These are phyloP conservation scores for Menidia beryllina DNA, from an alignment of 2,113 vertebrate species.

Conservation along the genomic window DNA sequence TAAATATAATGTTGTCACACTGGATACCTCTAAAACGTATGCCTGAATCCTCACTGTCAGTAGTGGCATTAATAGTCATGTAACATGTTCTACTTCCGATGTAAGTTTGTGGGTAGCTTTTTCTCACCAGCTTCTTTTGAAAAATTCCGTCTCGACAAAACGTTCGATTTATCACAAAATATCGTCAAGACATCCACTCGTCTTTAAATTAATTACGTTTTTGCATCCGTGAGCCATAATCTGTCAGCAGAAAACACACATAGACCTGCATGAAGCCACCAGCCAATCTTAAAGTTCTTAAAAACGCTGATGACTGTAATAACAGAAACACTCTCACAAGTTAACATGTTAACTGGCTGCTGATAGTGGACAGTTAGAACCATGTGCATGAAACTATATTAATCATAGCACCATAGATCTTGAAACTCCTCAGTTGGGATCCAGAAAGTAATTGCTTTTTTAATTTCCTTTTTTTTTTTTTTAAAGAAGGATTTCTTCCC, in stretches of 20 bases:
- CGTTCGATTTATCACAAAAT: conserved; percentile 8
- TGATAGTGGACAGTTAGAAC: no score
- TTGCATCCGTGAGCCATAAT: conserved; percentile 30
- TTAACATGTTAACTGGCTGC: conserved; percentile 37
- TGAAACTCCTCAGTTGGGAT: conserved; percentile 13
- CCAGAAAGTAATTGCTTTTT: conserved; percentile 19
- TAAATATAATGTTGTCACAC: not conserved
- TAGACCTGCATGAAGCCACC: conserved; percentile 50
- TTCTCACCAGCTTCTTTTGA: no score
- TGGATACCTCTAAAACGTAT: not conserved
- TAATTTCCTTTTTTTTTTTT: not conserved
- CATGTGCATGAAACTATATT: conserved; percentile 50
- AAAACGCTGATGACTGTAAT: conserved; percentile 25
- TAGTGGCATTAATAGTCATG: not conserved
- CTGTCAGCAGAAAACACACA: conserved; percentile 12
- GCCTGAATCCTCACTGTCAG: not conserved
- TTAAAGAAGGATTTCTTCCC: conserved; percentile 73
- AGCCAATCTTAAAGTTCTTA: conserved; percentile 4
- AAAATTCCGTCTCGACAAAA: not conserved
- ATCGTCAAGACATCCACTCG: not conserved
- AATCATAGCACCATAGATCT: conserved; percentile 41
- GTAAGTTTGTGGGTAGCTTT: no score
- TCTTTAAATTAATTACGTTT: not conserved
- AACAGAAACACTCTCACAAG: conserved; percentile 14
- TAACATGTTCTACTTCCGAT: no score